These are phyloP conservation scores for Protonemura montana DNA, from an alignment of 2,888 invertebrate species.

Conservation along the genomic window DNA sequence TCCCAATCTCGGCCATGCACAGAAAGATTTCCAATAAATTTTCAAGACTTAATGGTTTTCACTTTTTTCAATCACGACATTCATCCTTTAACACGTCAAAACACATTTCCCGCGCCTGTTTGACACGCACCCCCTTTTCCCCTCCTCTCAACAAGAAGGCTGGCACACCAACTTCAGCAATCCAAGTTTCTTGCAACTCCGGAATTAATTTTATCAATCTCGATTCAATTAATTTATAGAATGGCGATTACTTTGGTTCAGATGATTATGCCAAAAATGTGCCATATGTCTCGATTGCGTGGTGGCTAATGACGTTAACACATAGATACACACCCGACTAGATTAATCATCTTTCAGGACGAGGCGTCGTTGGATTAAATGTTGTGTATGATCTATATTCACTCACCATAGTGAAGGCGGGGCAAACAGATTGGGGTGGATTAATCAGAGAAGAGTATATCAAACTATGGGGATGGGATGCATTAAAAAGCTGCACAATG, in stretches of 20 bases:
- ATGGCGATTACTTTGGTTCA: neutral
- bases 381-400: slow-evolving; percentile 7
- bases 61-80: slow-evolving; percentile 38
- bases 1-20: slow-evolving; percentile 44
- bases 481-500: neutral
- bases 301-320: neutral
- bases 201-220: neutral
- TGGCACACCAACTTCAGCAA: neutral
- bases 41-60: slow-evolving; percentile 44
- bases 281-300: neutral
- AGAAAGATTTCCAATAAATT: slow-evolving; percentile 43
- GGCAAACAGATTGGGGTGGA: neutral
- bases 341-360: slow-evolving; percentile 9
- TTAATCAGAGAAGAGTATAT: slow-evolving; percentile 22
- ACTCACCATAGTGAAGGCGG: neutral
- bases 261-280: neutral
- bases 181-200: neutral
- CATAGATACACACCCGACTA: neutral
- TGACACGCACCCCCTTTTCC: slow-evolving; percentile 29
- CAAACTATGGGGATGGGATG: slow-evolving; percentile 27
- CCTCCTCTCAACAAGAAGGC: neutral
- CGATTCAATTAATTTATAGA: neutral
- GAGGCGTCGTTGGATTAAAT: neutral
- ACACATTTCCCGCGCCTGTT: slow-evolving; percentile 28
- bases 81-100: slow-evolving; percentile 38